Percentiles rank a stretch among this genome's conserved stretches.
These are phyloP conservation scores for Micromussa lordhowensis DNA, from an alignment of 92 coral and sea anemone genomes.

Conservation along the genomic window DNA sequence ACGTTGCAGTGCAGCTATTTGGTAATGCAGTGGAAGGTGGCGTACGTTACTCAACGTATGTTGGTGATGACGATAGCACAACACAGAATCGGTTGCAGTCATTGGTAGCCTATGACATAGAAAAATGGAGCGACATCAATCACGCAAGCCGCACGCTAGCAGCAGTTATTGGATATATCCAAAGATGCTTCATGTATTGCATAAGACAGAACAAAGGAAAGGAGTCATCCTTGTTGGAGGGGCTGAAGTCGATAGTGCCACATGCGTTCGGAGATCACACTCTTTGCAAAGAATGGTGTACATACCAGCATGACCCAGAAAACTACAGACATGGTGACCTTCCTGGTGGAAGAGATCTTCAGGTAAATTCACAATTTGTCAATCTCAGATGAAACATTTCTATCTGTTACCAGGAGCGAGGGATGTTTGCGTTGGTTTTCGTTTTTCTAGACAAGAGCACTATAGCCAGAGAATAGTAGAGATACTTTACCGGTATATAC, in stretches of 20 bases:
- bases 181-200: slow-evolving; percentile 53
- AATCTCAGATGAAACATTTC: not conserved
- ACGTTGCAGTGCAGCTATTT: not conserved
- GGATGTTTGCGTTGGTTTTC: too few relatives aligned
- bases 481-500: too few relatives aligned
- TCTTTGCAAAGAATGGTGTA: slow-evolving; percentile 50
- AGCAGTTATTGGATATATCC: slow-evolving; percentile 17
- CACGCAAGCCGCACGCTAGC: too few relatives aligned
- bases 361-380: slow-evolving; percentile 1
- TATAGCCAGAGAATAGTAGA: too few relatives aligned
- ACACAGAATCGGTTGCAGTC: slow-evolving; percentile 20
- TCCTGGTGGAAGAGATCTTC: slow-evolving; percentile 48
- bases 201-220: slow-evolving; percentile 53
- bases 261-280: slow-evolving; percentile 60
- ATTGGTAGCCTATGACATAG: slow-evolving; percentile 22
- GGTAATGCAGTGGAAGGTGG: not conserved
- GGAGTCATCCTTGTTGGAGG: slow-evolving; percentile 12
- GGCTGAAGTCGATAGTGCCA: too few relatives aligned
- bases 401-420: too few relatives aligned
- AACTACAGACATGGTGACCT: slow-evolving; percentile 21
- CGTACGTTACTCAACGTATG: too few relatives aligned
- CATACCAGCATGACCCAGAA: slow-evolving; percentile 26
- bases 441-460: too few relatives aligned
- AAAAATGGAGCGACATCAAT: slow-evolving; percentile 43
- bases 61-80: slow-evolving; percentile 39